phyloP scores from a whole-genome alignment of 2,797 vertebrate species.

The Bovichtus diacanthus region DNA sequence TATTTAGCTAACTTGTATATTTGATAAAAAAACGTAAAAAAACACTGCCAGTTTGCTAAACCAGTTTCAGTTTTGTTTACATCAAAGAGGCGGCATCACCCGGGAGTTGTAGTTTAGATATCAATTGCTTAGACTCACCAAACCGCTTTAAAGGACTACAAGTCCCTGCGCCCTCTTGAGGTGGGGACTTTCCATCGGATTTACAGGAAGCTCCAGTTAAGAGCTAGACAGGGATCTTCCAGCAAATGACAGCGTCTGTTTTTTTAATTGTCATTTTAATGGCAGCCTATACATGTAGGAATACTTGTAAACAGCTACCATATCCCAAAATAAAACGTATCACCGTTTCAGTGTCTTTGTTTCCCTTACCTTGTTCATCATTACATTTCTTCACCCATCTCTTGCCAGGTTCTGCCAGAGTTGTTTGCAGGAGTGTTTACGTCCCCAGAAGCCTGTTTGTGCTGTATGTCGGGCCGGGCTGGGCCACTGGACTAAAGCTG shows the following conservation, averaged over 20 bases:
- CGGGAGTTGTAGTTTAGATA: conserved; percentile 83
- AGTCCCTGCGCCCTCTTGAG: conserved; percentile 62
- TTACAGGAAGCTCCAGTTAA: conserved; percentile 55
- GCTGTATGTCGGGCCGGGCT: conserved; percentile 93
- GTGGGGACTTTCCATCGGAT: conserved; percentile 58
- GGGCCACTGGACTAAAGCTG: conserved; percentile 86
- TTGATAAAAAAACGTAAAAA: conserved; percentile 4
- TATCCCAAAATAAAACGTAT: not conserved
- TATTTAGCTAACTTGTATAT: conserved; percentile 6
- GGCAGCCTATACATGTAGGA: not conserved
- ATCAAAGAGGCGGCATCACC: conserved; percentile 64
- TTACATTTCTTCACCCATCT: conserved; percentile 17
- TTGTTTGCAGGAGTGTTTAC: conserved; percentile 96
- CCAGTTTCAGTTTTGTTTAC: conserved; percentile 89
- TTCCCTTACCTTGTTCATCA: conserved; percentile 8
- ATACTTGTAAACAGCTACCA: not conserved
- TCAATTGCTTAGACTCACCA: not conserved
- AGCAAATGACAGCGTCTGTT: not conserved
- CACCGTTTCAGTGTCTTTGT: not conserved
- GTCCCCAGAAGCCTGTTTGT: conserved; percentile 94
- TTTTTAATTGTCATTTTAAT: not conserved
- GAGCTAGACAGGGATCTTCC: not conserved
- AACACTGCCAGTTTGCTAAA: conserved; percentile 52
- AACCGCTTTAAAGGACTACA: conserved; percentile 74
- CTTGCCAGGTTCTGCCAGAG: conserved; percentile 91